Conservation (phyloP, 1,140 invertebrate genomes). For the Tetraneura akinire region DNA sequence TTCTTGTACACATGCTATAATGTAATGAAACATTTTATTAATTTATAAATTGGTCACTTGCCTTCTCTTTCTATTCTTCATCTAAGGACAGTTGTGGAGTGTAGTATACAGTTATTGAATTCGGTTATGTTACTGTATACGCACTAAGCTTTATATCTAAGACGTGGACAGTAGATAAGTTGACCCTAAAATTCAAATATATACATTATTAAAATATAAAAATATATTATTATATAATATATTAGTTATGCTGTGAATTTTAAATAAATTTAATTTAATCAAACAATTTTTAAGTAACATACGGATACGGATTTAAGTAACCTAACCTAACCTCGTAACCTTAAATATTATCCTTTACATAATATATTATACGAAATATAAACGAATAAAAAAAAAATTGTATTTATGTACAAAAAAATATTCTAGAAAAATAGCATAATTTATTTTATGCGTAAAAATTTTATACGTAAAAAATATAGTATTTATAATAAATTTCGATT, state of each 20-base stretch:
- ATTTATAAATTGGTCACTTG: background rate
- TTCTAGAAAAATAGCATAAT: no score
- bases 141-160: background rate
- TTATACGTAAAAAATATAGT: no score
- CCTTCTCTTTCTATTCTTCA: slow-evolving; percentile 36
- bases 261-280: background rate
- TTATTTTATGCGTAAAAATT: no score
- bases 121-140: background rate
- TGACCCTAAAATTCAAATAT: slow-evolving; percentile 3
- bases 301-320: no score
- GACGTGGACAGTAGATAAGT: background rate
- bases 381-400: no score
- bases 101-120: slow-evolving; percentile 6
- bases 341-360: no score
- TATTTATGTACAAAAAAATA: no score
- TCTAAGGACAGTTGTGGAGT: background rate
- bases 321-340: no score
- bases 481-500: no score
- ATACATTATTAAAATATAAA: no score
- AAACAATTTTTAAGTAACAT: background rate
- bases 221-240: background rate
- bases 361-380: no score
- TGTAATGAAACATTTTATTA: background rate
- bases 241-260: background rate
- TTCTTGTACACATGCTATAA: no score